Evolutionary conservation across 2,113 vertebrate genomes (phyloP).

Genomic region (Xiphophorus maculatus): DNA sequence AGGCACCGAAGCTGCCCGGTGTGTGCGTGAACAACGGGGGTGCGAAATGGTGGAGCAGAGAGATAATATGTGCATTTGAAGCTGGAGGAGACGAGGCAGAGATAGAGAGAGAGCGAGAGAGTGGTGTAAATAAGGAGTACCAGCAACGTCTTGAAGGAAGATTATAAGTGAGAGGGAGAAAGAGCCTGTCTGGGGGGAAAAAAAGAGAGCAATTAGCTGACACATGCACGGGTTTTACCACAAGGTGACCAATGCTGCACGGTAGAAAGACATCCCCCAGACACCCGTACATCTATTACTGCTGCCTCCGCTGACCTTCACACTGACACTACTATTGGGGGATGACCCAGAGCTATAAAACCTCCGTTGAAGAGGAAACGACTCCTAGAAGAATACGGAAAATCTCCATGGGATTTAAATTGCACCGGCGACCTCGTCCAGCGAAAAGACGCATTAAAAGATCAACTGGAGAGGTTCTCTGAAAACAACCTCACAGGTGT

Average conservation of each 20-base stretch:
- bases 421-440: rapidly evolving
- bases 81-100: slow-evolving; percentile 30
- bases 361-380: slow-evolving; percentile 27
- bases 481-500: not conserved
- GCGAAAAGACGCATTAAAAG: not conserved
- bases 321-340: slow-evolving; percentile 48
- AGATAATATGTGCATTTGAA: slow-evolving; percentile 52
- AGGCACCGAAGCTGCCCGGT: slow-evolving; percentile 40
- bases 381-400: slow-evolving; percentile 4
- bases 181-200: slow-evolving; percentile 51
- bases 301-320: slow-evolving; percentile 23
- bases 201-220: slow-evolving; percentile 62
- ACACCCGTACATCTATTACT: slow-evolving; percentile 11
- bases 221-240: slow-evolving; percentile 18
- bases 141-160: slow-evolving; percentile 53
- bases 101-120: slow-evolving; percentile 15
- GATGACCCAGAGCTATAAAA: slow-evolving; percentile 37
- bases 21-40: slow-evolving; percentile 56
- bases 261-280: slow-evolving; percentile 27
- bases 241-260: slow-evolving; percentile 65
- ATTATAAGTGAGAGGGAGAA: slow-evolving; percentile 71
- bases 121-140: slow-evolving; percentile 53
- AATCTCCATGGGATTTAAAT: not conserved
- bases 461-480: not conserved
- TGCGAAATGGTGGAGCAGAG: slow-evolving; percentile 42